phyloP scores from a whole-genome alignment of 2,113 vertebrate genomes.

The Tringa solitaria region DNA sequence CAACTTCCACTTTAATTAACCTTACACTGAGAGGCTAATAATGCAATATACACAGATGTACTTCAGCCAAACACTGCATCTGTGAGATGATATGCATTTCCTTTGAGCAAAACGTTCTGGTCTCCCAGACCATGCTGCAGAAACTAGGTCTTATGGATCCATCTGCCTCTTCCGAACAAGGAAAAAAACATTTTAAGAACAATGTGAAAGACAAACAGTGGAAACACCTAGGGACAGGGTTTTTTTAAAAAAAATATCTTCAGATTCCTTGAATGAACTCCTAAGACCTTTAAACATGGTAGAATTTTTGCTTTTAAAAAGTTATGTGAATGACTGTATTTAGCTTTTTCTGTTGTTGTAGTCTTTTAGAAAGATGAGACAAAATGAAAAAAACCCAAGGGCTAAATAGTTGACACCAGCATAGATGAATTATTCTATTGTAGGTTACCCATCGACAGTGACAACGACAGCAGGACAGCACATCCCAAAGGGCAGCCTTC shows the following conservation, averaged over 20 bases:
- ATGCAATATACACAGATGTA: background rate
- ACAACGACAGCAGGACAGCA: background rate
- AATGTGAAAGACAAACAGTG: background rate
- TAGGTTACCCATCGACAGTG: background rate
- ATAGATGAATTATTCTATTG: background rate
- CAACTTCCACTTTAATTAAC: background rate
- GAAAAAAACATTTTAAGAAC: background rate
- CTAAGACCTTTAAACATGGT: background rate
- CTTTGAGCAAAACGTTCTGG: background rate
- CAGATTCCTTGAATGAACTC: background rate
- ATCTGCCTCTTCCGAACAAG: background rate
- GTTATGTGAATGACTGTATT: background rate
- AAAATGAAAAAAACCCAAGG: background rate
- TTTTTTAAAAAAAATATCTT: no score
- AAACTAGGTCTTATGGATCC: background rate
- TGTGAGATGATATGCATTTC: background rate
- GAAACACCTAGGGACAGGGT: background rate
- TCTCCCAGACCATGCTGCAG: background rate
- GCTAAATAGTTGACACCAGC: background rate
- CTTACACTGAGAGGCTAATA: background rate
- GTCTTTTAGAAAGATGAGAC: background rate
- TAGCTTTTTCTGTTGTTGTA: background rate
- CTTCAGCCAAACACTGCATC: background rate
- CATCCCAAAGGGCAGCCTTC: background rate
- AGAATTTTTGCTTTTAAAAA: background rate